Conservation (phyloP, 2,888 invertebrate species). For the Leucophenga maculata region DNA sequence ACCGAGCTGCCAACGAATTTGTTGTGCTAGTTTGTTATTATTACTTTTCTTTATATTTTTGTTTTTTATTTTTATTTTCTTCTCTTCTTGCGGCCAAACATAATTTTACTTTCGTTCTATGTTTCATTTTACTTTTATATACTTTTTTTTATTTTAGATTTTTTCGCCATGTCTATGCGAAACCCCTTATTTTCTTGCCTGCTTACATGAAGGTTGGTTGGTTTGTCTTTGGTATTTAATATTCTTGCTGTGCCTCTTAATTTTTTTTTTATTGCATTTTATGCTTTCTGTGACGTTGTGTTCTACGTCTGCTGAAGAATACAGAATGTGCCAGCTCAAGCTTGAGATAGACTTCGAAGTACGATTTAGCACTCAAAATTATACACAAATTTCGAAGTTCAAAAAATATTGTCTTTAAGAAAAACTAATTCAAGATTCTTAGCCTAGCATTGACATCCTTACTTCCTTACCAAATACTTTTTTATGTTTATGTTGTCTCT, state of each 20-base stretch:
- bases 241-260: neutral
- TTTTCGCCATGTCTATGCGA: neutral
- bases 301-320: too few relatives aligned
- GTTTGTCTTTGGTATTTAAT: neutral
- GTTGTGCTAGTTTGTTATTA: constrained; percentile 18
- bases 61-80: neutral
- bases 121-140: constrained; percentile 20
- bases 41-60: constrained; percentile 1
- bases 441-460: too few relatives aligned
- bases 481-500: too few relatives aligned
- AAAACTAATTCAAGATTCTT: too few relatives aligned
- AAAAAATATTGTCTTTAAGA: too few relatives aligned
- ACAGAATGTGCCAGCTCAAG: too few relatives aligned
- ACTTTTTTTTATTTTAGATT: constrained; percentile 4
- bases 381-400: too few relatives aligned
- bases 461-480: too few relatives aligned
- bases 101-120: constrained; percentile 21
- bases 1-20: neutral
- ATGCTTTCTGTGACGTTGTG: neutral
- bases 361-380: too few relatives aligned
- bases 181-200: neutral
- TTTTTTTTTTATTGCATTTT: neutral
- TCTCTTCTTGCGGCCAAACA: neutral
- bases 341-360: too few relatives aligned
- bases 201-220: neutral